Conservation (phyloP, 2,888 invertebrate species). For the Agrotis clavis region DNA sequence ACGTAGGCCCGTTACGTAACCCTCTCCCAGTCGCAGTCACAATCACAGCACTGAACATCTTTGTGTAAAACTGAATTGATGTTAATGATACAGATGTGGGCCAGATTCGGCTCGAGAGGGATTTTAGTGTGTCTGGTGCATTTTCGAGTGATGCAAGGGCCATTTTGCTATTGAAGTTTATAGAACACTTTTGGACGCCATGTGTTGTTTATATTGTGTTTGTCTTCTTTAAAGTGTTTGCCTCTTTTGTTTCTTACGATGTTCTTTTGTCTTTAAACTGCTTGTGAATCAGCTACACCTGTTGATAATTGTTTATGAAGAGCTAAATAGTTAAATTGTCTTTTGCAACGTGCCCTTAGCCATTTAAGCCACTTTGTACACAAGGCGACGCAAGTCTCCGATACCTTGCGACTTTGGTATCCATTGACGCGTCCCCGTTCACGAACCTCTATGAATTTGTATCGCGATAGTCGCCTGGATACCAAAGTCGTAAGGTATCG, state of each 20-base stretch:
- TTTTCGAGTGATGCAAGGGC: constrained; percentile 17
- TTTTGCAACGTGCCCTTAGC: too few relatives aligned
- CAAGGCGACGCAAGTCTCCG: too few relatives aligned
- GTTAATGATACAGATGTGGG: constrained; percentile 46
- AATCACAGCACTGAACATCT: constrained; percentile 31
- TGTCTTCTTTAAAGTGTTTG: background rate
- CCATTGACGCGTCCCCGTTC: too few relatives aligned
- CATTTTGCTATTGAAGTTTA: background rate
- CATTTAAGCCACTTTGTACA: too few relatives aligned
- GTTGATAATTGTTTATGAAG: background rate
- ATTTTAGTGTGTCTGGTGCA: constrained; percentile 32
- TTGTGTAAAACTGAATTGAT: constrained; percentile 33
- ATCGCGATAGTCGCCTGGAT: too few relatives aligned
- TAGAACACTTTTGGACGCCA: constrained; percentile 2
- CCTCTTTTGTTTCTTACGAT: background rate
- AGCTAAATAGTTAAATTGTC: background rate
- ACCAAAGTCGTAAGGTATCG: too few relatives aligned
- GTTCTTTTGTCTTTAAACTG: constrained; percentile 3
- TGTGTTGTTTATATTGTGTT: background rate
- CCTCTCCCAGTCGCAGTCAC: constrained; percentile 10
- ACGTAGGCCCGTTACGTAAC: constrained; percentile 14
- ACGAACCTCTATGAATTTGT: too few relatives aligned
- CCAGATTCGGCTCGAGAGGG: constrained; percentile 16
- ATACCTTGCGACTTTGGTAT: too few relatives aligned
- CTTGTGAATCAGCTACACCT: background rate